A percentile compares a stretch with the other conserved stretches of the same genome.
Evolutionary conservation across 64 coral and sea anemone genomes (phyloP).

Genomic region (Platygyra sinensis): DNA sequence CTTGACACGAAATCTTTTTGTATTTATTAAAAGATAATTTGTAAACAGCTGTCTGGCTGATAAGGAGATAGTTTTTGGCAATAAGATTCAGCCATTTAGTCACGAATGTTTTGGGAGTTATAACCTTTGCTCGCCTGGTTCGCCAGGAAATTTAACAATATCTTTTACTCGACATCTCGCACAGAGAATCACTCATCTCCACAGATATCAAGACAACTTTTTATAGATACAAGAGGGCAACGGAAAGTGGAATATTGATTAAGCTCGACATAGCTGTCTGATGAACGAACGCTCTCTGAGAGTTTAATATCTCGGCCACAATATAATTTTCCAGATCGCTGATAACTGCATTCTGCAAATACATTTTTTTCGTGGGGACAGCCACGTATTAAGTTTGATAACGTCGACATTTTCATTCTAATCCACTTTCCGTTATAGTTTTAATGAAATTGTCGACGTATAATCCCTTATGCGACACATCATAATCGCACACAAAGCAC

Average conservation of each 20-base stretch:
- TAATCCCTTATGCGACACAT: constrained; percentile 15
- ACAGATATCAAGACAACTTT: neutral
- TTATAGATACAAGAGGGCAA: neutral
- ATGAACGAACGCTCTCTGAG: neutral
- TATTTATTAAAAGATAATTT: constrained; percentile 21
- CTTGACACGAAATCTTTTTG: constrained; percentile 46
- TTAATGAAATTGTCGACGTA: constrained; percentile 43
- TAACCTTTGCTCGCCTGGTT: neutral
- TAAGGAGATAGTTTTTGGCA: neutral
- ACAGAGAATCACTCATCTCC: neutral
- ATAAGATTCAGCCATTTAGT: neutral
- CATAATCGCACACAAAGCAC: neutral
- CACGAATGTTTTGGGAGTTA: constrained; percentile 3
- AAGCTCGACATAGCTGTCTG: neutral
- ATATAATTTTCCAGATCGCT: neutral
- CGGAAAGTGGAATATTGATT: constrained; percentile 7
- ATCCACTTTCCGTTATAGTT: constrained; percentile 52
- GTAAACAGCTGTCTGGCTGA: constrained; percentile 20
- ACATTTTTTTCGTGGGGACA: neutral
- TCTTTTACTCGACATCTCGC: neutral
- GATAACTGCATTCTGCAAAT: neutral
- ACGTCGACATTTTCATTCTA: constrained; percentile 43
- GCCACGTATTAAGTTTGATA: constrained; percentile 20
- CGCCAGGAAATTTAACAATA: constrained; percentile 16
- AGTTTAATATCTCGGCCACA: constrained; percentile 26